phyloP scores from a whole-genome alignment of 2,797 vertebrate genomes.

The Tapera naevia region DNA sequence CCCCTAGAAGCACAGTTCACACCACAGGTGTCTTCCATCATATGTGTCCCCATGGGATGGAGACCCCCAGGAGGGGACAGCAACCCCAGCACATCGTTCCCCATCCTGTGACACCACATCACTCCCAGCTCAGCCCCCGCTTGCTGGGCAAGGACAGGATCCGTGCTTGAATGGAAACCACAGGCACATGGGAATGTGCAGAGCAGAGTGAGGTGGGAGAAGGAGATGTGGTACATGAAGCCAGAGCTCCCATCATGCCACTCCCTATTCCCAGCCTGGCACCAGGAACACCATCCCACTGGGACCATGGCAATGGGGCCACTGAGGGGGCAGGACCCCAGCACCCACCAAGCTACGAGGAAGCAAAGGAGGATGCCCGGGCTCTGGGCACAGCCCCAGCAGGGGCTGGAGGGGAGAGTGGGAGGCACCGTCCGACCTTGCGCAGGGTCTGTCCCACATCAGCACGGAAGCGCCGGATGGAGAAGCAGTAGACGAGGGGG shows the following conservation, averaged over 20 bases:
- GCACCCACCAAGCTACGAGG: background rate
- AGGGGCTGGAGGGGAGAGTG: fast-evolving
- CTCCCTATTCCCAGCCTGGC: background rate
- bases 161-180: background rate
- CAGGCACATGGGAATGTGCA: background rate
- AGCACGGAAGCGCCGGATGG: slow-evolving; percentile 36
- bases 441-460: slow-evolving; percentile 43
- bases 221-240: background rate
- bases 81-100: background rate
- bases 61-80: fast-evolving
- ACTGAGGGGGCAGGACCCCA: fast-evolving
- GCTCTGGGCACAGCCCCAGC: fast-evolving
- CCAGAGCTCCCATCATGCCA: background rate
- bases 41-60: background rate
- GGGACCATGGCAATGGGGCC: fast-evolving
- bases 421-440: background rate
- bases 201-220: background rate
- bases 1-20: background rate
- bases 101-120: background rate
- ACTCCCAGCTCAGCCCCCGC: background rate
- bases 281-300: background rate
- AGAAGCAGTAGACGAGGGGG: slow-evolving; percentile 70
- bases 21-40: background rate
- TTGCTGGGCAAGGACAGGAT: background rate
- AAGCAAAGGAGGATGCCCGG: background rate